phyloP scores from a whole-genome alignment of 1,140 invertebrate genomes.

The Aphelenchoides fujianensis region DNA sequence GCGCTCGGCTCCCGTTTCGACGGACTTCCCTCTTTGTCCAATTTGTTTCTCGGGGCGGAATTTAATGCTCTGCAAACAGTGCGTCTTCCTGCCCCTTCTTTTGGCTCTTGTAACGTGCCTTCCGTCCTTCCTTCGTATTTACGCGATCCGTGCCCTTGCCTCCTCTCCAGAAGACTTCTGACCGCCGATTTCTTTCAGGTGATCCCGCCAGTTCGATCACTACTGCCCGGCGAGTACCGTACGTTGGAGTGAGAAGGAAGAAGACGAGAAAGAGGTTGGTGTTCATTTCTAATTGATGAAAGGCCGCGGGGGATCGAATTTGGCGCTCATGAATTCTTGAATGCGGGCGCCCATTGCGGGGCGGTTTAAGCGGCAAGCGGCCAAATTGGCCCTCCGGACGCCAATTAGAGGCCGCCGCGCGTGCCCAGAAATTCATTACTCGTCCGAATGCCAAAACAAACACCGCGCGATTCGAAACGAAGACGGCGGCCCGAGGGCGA shows the following conservation, averaged over 20 bases:
- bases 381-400: background rate
- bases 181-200: too few species aligned
- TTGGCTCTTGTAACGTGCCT: too few species aligned
- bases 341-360: background rate
- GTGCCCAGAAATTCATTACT: background rate
- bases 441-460: constrained; percentile 1
- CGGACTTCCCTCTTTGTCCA: background rate
- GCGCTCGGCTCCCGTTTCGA: background rate
- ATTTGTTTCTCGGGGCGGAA: background rate
- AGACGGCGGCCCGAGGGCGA: too few species aligned
- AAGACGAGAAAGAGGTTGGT: background rate
- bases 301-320: background rate
- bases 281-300: constrained; percentile 6
- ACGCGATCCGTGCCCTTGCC: too few species aligned
- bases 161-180: too few species aligned
- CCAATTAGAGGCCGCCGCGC: background rate
- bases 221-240: too few species aligned
- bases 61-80: constrained; percentile 5
- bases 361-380: background rate
- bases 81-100: too few species aligned
- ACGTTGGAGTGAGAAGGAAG: constrained; percentile 2
- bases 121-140: too few species aligned
- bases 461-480: too few species aligned
- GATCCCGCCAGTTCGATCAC: too few species aligned
- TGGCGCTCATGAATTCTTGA: background rate